Evolutionary conservation across 2,888 invertebrate species (phyloP).

Genomic region (Theodoxus fluviatilis): DNA sequence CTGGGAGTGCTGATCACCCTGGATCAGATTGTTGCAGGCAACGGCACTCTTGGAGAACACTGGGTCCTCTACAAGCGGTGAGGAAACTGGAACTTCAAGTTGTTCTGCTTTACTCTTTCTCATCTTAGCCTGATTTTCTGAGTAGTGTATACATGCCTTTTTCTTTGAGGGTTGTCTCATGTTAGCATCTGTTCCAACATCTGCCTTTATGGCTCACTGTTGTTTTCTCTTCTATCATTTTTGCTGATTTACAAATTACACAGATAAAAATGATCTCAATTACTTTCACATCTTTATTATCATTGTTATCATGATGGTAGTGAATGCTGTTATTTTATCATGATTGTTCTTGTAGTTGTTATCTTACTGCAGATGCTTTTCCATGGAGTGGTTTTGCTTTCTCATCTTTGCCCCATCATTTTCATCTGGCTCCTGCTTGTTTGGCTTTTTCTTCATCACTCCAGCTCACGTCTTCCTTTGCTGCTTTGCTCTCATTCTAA

Average conservation of each 20-base stretch:
- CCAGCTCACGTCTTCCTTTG: too few species aligned
- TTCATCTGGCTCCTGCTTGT: neutral
- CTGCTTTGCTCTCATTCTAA: too few species aligned
- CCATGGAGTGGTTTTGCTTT: neutral
- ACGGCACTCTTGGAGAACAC: constrained; percentile 72
- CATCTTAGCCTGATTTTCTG: neutral
- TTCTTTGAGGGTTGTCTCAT: neutral
- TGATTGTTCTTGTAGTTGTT: neutral
- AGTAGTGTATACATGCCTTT: neutral
- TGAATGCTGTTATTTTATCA: neutral
- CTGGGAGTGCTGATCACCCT: constrained; percentile 70
- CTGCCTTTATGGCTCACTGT: too few species aligned
- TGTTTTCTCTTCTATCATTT: neutral
- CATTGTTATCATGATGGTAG: neutral
- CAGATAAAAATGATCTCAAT: neutral
- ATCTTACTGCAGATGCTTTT: neutral
- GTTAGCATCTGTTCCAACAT: neutral
- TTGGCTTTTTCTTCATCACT: neutral
- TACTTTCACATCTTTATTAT: neutral
- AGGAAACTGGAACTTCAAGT: too few species aligned
- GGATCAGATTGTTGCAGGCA: constrained; percentile 74
- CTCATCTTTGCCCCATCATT: neutral
- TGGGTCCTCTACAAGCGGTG: constrained; percentile 80
- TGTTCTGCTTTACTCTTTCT: neutral
- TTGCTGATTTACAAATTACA: neutral